Conservation (phyloP, 1,140 invertebrate genomes). For the Lordiphosa mommai region DNA sequence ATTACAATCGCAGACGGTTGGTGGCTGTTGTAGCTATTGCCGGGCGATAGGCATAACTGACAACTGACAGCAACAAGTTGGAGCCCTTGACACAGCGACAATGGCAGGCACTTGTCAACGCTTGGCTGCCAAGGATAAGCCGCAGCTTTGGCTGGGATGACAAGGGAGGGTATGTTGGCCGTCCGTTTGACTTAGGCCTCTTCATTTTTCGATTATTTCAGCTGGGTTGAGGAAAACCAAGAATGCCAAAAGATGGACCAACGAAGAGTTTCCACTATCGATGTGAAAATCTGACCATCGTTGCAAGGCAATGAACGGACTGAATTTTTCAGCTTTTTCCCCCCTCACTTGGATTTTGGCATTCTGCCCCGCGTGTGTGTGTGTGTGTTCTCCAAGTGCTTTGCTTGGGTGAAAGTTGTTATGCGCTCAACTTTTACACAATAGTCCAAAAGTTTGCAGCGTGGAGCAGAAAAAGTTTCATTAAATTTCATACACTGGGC, state of each 20-base stretch:
- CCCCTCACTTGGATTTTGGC: slow-evolving; percentile 10
- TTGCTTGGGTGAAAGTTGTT: not conserved
- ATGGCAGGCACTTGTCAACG: slow-evolving; percentile 43
- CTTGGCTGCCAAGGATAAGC: slow-evolving; percentile 32
- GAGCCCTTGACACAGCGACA: slow-evolving; percentile 22
- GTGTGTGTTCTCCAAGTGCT: too few relatives aligned
- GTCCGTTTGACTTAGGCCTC: not conserved
- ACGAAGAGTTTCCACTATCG: not conserved
- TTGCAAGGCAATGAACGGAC: slow-evolving; percentile 7
- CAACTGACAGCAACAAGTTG: slow-evolving; percentile 72
- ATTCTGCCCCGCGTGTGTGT: slow-evolving; percentile 6
- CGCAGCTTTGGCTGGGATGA: not conserved
- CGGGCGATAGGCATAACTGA: slow-evolving; percentile 33
- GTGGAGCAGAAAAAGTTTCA: slow-evolving; percentile 22
- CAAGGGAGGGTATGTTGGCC: not conserved
- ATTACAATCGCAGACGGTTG: slow-evolving; percentile 49
- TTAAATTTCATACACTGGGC: slow-evolving; percentile 1
- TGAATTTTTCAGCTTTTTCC: slow-evolving; percentile 7
- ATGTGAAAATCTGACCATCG: not conserved
- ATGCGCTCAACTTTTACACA: slow-evolving; percentile 22
- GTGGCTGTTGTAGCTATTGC: not conserved
- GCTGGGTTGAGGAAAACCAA: not conserved
- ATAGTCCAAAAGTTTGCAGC: slow-evolving; percentile 12
- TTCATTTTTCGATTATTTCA: not conserved
- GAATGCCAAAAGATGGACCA: too few relatives aligned